Evolutionary conservation across 2,113 vertebrate genomes (phyloP).

Genomic region (Vicugna pacos): DNA sequence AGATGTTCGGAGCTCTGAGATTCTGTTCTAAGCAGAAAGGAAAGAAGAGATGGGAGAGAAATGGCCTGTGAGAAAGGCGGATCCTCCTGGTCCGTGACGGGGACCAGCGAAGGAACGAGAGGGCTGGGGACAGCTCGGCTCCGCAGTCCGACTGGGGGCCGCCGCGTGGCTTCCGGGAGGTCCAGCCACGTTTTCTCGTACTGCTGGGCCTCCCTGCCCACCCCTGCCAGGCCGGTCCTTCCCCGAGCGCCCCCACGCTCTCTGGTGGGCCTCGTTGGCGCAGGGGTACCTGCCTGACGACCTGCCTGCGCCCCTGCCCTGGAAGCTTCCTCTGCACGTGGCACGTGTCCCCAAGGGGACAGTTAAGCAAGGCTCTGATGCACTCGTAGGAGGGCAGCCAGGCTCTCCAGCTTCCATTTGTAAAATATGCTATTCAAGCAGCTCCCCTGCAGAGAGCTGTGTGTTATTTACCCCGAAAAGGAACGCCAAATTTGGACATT

Average conservation of each 20-base stretch:
- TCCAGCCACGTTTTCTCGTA: rapidly evolving
- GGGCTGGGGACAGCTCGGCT: rapidly evolving
- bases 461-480: background rate
- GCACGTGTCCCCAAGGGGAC: rapidly evolving
- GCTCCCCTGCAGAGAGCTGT: background rate
- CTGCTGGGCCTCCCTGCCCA: background rate
- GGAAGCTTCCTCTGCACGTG: rapidly evolving
- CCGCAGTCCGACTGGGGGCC: rapidly evolving
- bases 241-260: too few relatives aligned
- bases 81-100: too few relatives aligned
- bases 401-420: background rate
- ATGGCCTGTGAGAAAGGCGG: background rate
- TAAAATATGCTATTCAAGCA: background rate
- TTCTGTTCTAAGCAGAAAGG: background rate
- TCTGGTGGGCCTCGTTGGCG: background rate
- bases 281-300: too few relatives aligned
- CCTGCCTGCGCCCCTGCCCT: background rate
- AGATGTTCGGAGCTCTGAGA: background rate
- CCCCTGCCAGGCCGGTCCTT: background rate
- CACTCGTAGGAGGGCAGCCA: background rate
- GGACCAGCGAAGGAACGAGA: rapidly evolving
- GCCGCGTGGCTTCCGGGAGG: rapidly evolving
- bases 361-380: background rate
- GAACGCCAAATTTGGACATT: background rate
- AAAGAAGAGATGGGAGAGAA: background rate